These are phyloP conservation scores for Falco rusticolus DNA, from an alignment of 2,797 vertebrate genomes.

Conservation along the genomic window DNA sequence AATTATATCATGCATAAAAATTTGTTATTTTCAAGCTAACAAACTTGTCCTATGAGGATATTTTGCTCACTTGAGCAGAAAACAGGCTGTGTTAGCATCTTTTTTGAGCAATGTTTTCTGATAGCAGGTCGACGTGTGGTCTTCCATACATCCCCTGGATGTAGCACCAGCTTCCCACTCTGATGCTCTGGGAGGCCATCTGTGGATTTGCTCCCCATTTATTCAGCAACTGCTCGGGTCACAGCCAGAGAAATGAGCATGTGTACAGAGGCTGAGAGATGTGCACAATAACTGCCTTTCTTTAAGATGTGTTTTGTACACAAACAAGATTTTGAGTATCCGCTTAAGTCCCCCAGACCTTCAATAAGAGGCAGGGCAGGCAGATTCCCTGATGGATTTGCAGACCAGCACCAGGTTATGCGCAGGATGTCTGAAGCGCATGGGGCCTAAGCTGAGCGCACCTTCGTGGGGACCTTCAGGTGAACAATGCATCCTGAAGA, in stretches of 20 bases:
- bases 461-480: too few species aligned
- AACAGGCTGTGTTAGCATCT: slow-evolving; percentile 49
- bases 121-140: neutral
- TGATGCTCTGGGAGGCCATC: fast-evolving
- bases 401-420: neutral
- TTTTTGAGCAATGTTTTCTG: neutral
- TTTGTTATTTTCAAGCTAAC: neutral
- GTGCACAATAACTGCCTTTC: fast-evolving
- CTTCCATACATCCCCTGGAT: neutral
- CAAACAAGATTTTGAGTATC: fast-evolving
- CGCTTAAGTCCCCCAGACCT: fast-evolving
- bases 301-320: neutral
- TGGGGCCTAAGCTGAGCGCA: too few species aligned
- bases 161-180: neutral
- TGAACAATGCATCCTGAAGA: neutral
- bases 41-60: neutral
- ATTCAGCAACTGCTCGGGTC: neutral
- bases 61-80: slow-evolving; percentile 44
- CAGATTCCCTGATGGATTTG: fast-evolving
- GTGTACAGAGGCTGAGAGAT: fast-evolving
- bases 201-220: fast-evolving
- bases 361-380: neutral
- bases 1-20: slow-evolving; percentile 26
- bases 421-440: too few species aligned
- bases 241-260: fast-evolving